Percentiles rank a stretch among this genome's conserved stretches.
Evolutionary conservation across 2,888 invertebrate species (phyloP).

Genomic region (Eledona agricola): DNA sequence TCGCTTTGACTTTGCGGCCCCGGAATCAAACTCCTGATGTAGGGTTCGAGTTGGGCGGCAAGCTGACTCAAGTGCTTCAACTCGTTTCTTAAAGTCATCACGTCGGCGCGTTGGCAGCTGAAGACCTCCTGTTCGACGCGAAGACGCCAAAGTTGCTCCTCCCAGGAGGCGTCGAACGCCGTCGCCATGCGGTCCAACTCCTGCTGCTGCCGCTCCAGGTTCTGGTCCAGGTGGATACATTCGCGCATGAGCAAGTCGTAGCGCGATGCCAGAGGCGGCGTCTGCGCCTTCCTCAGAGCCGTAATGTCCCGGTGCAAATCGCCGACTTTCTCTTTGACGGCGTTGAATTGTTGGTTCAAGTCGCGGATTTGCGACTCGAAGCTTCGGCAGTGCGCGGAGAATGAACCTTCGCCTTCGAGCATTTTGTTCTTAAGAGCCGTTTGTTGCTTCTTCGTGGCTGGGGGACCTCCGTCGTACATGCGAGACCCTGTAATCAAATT

Average conservation of each 20-base stretch:
- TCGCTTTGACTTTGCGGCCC: conserved; percentile 51
- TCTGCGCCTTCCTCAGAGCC: conserved; percentile 65
- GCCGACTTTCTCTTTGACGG: conserved; percentile 71
- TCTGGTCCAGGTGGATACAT: conserved; percentile 69
- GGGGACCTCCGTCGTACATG: conserved; percentile 56
- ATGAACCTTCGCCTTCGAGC: conserved; percentile 67
- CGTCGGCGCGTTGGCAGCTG: conserved; percentile 70
- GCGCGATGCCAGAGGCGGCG: conserved; percentile 58
- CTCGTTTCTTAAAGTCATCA: conserved; percentile 71
- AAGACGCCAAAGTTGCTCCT: conserved; percentile 75
- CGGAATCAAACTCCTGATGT: conserved; percentile 67
- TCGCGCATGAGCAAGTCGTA: conserved; percentile 68
- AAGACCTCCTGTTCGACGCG: conserved; percentile 73
- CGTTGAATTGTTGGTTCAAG: conserved; percentile 68
- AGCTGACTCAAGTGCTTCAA: conserved; percentile 70
- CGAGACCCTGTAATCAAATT: conserved; percentile 49
- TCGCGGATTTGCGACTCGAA: conserved; percentile 70
- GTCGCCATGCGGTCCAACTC: conserved; percentile 69
- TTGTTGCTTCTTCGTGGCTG: conserved; percentile 60
- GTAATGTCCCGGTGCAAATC: conserved; percentile 77
- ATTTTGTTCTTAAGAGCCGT: conserved; percentile 58
- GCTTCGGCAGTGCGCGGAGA: conserved; percentile 70
- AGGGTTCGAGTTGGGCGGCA: conserved; percentile 73
- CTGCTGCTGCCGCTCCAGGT: conserved; percentile 68
- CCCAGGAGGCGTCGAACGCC: conserved; percentile 74